Evolutionary conservation across 2,888 invertebrate genomes (phyloP).

Genomic region (Tachystola acroxantha): DNA sequence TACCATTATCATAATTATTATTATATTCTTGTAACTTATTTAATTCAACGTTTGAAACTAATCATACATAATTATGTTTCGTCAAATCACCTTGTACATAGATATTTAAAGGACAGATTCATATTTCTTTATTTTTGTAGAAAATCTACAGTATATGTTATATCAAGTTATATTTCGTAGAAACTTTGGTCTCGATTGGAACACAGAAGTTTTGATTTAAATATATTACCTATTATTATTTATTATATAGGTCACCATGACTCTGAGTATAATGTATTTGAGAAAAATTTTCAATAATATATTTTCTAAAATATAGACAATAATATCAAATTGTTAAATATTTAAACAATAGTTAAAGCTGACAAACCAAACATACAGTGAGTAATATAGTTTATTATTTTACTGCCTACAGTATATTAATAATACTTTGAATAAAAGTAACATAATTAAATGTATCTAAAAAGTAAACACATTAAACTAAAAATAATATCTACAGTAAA

Average conservation of each 20-base stretch:
- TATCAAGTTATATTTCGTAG: constrained; percentile 19
- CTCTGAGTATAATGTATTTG: constrained; percentile 4
- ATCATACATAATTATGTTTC: no score
- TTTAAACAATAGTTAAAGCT: constrained; percentile 27
- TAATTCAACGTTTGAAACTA: no score
- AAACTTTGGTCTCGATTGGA: constrained; percentile 35
- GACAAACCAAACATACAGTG: constrained; percentile 28
- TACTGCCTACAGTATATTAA: constrained; percentile 13
- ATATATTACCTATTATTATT: constrained; percentile 12
- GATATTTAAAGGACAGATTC: constrained; percentile 1
- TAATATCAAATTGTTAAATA: neutral
- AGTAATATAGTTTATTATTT: constrained; percentile 15
- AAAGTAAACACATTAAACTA: constrained; percentile 1
- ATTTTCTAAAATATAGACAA: no score
- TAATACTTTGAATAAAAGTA: constrained; percentile 20
- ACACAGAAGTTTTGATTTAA: constrained; percentile 27
- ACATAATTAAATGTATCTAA: neutral
- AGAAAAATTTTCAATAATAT: no score
- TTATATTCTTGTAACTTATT: no score
- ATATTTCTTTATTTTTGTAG: constrained; percentile 17
- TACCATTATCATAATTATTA: no score
- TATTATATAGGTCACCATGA: constrained; percentile 9
- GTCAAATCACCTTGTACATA: neutral
- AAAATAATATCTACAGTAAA: constrained; percentile 9
- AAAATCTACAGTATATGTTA: constrained; percentile 44